These are phyloP conservation scores for Orthosia gothica DNA, from an alignment of 2,888 invertebrate genomes.

Conservation along the genomic window DNA sequence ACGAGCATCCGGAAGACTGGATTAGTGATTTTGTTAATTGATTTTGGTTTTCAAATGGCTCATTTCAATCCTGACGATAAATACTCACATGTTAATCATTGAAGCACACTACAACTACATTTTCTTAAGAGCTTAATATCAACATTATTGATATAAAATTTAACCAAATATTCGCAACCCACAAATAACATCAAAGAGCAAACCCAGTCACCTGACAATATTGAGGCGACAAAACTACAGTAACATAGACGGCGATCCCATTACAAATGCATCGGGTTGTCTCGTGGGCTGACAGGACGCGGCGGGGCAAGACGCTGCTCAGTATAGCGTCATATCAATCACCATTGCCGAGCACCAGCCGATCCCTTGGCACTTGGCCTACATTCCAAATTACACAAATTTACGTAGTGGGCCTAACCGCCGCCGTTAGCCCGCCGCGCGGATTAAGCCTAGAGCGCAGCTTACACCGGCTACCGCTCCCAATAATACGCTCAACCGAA, in stretches of 20 bases:
- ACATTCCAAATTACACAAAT: constrained; percentile 91
- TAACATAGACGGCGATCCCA: constrained; percentile 68
- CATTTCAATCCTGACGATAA: background rate
- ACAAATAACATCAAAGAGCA: constrained; percentile 46
- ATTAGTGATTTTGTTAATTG: constrained; percentile 14
- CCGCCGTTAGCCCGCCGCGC: constrained; percentile 82
- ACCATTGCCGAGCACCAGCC: constrained; percentile 86
- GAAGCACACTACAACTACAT: background rate
- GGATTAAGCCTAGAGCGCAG: constrained; percentile 87
- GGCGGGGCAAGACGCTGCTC: constrained; percentile 80
- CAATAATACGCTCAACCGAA: constrained; percentile 86
- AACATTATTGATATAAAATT: background rate
- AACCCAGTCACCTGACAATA: constrained; percentile 48
- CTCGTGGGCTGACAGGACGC: constrained; percentile 77
- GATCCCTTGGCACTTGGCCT: constrained; percentile 91
- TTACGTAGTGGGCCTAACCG: constrained; percentile 89
- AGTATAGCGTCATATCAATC: constrained; percentile 89
- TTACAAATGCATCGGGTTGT: constrained; percentile 85
- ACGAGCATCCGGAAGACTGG: background rate
- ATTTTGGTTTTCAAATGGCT: background rate
- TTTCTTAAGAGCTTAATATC: background rate
- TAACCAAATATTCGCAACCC: constrained; percentile 4
- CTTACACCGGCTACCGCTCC: constrained; percentile 84
- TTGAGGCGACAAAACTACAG: constrained; percentile 55
- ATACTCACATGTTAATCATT: background rate